Evolutionary conservation across 2,888 invertebrate species (phyloP).

Genomic region (Mongoloraphidia duomilia): DNA sequence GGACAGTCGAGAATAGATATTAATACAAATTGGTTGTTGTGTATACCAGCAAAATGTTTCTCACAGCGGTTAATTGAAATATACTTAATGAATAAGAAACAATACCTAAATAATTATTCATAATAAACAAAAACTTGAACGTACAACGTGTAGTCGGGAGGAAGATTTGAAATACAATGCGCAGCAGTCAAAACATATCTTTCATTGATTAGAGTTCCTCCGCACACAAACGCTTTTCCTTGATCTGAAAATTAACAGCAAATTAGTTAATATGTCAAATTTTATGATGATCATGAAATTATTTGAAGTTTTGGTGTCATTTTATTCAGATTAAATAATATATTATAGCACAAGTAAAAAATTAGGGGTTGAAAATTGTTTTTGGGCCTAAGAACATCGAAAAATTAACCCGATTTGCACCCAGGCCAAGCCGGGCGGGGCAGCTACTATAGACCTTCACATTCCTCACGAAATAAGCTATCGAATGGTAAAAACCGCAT

Average conservation of each 20-base stretch:
- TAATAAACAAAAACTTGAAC: not conserved
- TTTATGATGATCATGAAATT: not conserved
- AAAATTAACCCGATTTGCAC: no score
- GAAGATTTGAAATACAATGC: slow-evolving; percentile 34
- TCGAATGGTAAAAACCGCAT: no score
- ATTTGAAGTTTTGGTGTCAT: not conserved
- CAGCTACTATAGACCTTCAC: no score
- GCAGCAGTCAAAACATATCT: slow-evolving; percentile 42
- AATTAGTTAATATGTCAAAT: not conserved
- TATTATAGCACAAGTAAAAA: not conserved
- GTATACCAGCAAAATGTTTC: no score
- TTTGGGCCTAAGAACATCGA: no score
- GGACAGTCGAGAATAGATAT: no score
- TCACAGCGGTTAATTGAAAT: no score
- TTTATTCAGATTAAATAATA: not conserved
- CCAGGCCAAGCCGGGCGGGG: no score
- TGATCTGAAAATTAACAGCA: slow-evolving; percentile 16
- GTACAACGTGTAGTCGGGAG: slow-evolving; percentile 5
- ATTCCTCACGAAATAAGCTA: no score
- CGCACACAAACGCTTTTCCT: slow-evolving; percentile 27
- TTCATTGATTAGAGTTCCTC: slow-evolving; percentile 37
- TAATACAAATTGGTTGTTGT: no score
- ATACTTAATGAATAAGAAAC: not conserved
- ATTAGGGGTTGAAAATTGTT: not conserved
- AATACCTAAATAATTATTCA: not conserved